Conservation (phyloP, 2,113 vertebrate genomes). For the Mustela nigripes region DNA sequence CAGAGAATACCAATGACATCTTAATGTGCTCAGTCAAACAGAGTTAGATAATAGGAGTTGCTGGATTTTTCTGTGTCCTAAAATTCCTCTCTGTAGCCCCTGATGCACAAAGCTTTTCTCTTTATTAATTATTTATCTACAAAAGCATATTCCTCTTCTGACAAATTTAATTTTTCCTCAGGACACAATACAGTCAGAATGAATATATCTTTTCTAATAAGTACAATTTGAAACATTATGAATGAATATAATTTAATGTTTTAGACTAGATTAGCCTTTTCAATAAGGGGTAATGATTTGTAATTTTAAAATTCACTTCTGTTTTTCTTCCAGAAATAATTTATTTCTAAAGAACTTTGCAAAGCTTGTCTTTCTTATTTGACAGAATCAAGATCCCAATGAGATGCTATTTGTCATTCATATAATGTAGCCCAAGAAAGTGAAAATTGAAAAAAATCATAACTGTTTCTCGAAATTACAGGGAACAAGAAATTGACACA, state of each 20-base stretch:
- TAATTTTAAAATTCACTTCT: conserved; percentile 48
- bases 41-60: conserved; percentile 60
- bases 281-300: conserved; percentile 1
- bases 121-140: conserved; percentile 63
- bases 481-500: conserved; percentile 30
- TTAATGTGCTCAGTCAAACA: conserved; percentile 42
- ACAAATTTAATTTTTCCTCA: conserved; percentile 59
- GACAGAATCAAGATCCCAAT: conserved; percentile 49
- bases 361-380: conserved; percentile 51
- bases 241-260: conserved; percentile 52
- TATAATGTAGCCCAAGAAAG: conserved; percentile 54
- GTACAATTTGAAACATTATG: conserved; percentile 28
- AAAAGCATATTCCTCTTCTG: conserved; percentile 22
- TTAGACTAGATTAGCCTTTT: conserved; percentile 50
- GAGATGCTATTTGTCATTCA: conserved; percentile 66
- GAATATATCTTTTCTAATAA: conserved; percentile 56
- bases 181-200: conserved; percentile 19
- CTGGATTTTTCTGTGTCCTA: conserved; percentile 9
- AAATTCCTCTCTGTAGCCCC: conserved; percentile 29
- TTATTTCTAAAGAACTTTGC: conserved; percentile 18
- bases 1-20: conserved; percentile 55
- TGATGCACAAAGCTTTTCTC: neutral
- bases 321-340: conserved; percentile 35
- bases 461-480: conserved; percentile 63
- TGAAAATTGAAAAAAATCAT: conserved; percentile 52